Evolutionary conservation across 2,113 vertebrate genomes (phyloP).

Genomic region (Gopherus evgoodei): DNA sequence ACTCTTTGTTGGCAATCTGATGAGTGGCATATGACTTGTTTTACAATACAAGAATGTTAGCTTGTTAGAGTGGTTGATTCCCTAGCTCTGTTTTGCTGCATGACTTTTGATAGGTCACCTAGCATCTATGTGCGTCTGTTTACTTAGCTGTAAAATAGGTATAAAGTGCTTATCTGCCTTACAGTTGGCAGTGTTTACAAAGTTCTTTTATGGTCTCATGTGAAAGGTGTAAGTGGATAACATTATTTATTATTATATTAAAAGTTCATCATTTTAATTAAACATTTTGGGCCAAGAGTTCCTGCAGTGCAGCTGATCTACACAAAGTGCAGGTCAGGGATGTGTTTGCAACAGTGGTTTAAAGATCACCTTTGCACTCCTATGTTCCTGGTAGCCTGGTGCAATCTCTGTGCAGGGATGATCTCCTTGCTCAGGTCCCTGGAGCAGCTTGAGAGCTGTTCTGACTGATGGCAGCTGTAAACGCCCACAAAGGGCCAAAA

Average conservation of each 20-base stretch:
- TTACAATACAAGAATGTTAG: background rate
- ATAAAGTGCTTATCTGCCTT: background rate
- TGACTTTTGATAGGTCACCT: background rate
- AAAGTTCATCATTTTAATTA: background rate
- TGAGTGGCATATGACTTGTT: background rate
- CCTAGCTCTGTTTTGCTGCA: background rate
- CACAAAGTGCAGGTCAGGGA: background rate
- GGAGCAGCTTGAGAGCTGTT: background rate
- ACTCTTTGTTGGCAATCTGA: background rate
- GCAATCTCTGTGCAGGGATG: background rate
- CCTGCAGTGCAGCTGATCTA: background rate
- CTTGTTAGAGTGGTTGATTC: background rate
- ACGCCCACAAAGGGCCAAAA: background rate
- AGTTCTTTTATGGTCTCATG: background rate
- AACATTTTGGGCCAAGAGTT: background rate
- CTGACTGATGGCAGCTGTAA: background rate
- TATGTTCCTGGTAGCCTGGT: background rate
- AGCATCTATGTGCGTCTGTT: background rate
- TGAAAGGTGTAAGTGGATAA: background rate
- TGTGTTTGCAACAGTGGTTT: background rate
- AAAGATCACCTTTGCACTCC: accelerated
- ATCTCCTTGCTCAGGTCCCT: background rate
- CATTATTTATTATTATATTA: background rate
- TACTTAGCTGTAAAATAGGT: background rate
- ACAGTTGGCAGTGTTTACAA: background rate